Evolutionary conservation across 1,140 invertebrate genomes (phyloP).

Genomic region (Ruditapes philippinarum): DNA sequence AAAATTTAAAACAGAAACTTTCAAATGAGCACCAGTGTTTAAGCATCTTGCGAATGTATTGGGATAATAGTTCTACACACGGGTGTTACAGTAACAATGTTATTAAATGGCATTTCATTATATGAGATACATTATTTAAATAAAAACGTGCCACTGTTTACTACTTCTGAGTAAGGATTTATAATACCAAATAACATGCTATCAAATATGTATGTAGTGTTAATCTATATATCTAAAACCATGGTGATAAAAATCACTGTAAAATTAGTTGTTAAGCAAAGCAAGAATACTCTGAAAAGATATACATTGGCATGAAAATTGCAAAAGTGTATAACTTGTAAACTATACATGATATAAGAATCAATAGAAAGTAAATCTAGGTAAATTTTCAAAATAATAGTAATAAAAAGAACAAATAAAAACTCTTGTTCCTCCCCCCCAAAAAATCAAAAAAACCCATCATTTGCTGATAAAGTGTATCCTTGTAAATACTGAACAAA

Average conservation of each 20-base stretch:
- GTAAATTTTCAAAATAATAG: constrained; percentile 65
- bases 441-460: constrained; percentile 1
- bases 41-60: too few relatives aligned
- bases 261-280: constrained; percentile 46
- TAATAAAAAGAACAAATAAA: constrained; percentile 69
- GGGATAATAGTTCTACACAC: too few relatives aligned
- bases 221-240: constrained; percentile 57
- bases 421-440: constrained; percentile 63
- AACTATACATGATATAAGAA: constrained; percentile 63
- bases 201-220: too few relatives aligned
- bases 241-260: constrained; percentile 61
- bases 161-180: too few relatives aligned
- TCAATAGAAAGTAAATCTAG: constrained; percentile 62
- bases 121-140: too few relatives aligned
- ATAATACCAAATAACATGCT: too few relatives aligned
- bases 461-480: constrained; percentile 57
- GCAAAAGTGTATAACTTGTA: constrained; percentile 55
- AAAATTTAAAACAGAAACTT: too few relatives aligned
- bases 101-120: too few relatives aligned
- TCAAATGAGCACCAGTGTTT: too few relatives aligned
- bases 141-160: too few relatives aligned
- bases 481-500: constrained; percentile 60
- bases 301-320: constrained; percentile 46
- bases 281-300: constrained; percentile 29
- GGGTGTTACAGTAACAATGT: too few relatives aligned